Conservation (phyloP, 2,797 vertebrate species). For the Cyprinodon diabolis region DNA sequence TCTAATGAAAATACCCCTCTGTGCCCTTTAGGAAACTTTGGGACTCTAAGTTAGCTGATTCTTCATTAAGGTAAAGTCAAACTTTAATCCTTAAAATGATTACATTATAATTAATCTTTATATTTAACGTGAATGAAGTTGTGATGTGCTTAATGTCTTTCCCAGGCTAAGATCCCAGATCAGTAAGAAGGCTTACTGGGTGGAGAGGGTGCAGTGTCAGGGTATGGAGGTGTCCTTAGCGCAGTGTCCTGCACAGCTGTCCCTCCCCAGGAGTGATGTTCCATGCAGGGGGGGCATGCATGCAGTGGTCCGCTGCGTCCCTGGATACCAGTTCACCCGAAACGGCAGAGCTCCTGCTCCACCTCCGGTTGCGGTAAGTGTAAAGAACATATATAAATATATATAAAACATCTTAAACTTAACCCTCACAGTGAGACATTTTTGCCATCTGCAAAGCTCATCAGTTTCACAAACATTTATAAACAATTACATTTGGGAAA, state of each 20-base stretch:
- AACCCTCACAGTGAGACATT: not conserved
- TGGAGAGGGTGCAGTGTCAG: constrained; percentile 87
- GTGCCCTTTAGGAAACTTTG: constrained; percentile 88
- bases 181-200: constrained; percentile 92
- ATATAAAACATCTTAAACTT: not conserved
- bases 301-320: constrained; percentile 85
- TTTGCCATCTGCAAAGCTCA: not conserved
- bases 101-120: not conserved
- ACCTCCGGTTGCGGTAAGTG: constrained; percentile 65
- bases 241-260: constrained; percentile 83
- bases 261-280: constrained; percentile 70
- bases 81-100: not conserved
- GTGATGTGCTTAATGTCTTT: not conserved
- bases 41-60: constrained; percentile 90
- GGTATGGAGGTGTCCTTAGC: constrained; percentile 87
- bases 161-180: constrained; percentile 83
- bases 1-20: constrained; percentile 10
- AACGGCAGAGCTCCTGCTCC: constrained; percentile 64
- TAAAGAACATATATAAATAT: not conserved
- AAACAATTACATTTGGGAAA: not conserved
- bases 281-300: constrained; percentile 89
- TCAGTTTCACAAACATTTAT: not conserved
- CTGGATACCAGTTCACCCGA: constrained; percentile 76
- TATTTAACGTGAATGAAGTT: not conserved
- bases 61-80: constrained; percentile 85